These are phyloP conservation scores for Sphenodon punctatus DNA, from an alignment of 2,797 vertebrate genomes.

Conservation along the genomic window DNA sequence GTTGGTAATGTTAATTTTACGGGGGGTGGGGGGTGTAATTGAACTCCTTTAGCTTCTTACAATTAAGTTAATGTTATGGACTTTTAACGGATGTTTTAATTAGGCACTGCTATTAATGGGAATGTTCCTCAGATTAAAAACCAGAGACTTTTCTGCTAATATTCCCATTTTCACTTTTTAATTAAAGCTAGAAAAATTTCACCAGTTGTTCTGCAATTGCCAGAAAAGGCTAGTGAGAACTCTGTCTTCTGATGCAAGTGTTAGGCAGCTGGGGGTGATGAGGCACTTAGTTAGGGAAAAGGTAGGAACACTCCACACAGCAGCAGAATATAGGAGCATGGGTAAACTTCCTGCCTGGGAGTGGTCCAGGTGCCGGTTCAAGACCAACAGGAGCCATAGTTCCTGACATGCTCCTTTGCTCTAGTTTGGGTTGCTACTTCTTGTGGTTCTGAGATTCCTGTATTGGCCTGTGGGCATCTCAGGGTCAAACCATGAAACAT, in stretches of 20 bases:
- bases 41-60: slow-evolving; percentile 51
- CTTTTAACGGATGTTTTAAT: slow-evolving; percentile 76
- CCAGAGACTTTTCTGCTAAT: slow-evolving; percentile 43
- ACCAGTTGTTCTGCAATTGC: not conserved
- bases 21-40: slow-evolving; percentile 58
- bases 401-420: no score
- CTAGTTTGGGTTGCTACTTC: no score
- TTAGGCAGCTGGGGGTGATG: slow-evolving; percentile 5
- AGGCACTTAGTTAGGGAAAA: no score
- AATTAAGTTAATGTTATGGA: slow-evolving; percentile 70
- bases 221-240: slow-evolving; percentile 4
- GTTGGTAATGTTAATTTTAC: slow-evolving; percentile 65
- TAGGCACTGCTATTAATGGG: slow-evolving; percentile 67
- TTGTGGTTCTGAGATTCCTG: no score
- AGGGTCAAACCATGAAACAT: no score
- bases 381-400: no score
- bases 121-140: slow-evolving; percentile 65
- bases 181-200: slow-evolving; percentile 60
- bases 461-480: no score
- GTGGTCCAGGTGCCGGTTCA: no score
- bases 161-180: slow-evolving; percentile 65
- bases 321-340: no score
- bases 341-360: no score
- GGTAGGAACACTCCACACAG: no score
- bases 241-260: not conserved